Conservation (phyloP, 1,140 invertebrate species). For the Lerema accius region DNA sequence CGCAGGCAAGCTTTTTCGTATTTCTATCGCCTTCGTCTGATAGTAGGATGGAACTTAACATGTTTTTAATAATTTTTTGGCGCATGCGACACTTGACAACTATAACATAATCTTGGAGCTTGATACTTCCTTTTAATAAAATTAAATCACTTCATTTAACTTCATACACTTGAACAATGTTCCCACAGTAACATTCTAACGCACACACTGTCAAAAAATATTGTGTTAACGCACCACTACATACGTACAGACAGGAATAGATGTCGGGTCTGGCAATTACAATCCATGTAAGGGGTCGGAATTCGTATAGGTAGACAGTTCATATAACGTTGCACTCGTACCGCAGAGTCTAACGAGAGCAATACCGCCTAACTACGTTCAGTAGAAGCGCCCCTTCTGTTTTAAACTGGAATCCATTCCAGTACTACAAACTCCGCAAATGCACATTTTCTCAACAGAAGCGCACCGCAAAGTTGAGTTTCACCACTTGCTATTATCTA, state of each 20-base stretch:
- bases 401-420: slow-evolving; percentile 76
- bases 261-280: slow-evolving; percentile 50
- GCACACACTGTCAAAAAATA: slow-evolving; percentile 8
- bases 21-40: too few species aligned
- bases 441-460: slow-evolving; percentile 65
- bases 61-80: too few species aligned
- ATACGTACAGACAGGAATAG: slow-evolving; percentile 40
- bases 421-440: slow-evolving; percentile 67
- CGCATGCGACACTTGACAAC: too few species aligned
- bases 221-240: slow-evolving; percentile 16
- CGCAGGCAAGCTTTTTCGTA: too few species aligned
- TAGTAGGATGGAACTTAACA: too few species aligned
- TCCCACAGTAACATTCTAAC: slow-evolving; percentile 28
- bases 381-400: slow-evolving; percentile 66
- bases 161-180: background rate
- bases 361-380: slow-evolving; percentile 73
- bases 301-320: slow-evolving; percentile 58
- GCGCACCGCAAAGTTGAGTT: slow-evolving; percentile 67
- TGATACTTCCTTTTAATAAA: too few species aligned
- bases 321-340: slow-evolving; percentile 56
- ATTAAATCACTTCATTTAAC: slow-evolving; percentile 13
- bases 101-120: background rate
- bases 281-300: slow-evolving; percentile 55
- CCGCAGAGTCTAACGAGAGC: slow-evolving; percentile 68
- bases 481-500: slow-evolving; percentile 72